Conservation (phyloP, 2,113 vertebrate genomes). For the Strigops habroptila region DNA sequence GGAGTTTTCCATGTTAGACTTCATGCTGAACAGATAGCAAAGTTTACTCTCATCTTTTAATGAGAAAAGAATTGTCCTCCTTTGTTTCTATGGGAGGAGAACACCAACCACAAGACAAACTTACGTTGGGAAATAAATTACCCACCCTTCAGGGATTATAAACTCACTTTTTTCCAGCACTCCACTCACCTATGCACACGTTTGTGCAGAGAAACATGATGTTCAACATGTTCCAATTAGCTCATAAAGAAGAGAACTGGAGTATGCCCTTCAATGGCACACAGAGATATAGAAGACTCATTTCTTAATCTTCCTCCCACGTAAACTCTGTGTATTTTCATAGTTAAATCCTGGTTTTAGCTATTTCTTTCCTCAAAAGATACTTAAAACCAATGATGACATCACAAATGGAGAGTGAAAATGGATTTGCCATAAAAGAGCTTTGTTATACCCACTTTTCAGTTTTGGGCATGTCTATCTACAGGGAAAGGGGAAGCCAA, state of each 20-base stretch:
- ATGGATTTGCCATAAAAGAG: background rate
- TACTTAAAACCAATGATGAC: background rate
- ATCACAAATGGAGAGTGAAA: background rate
- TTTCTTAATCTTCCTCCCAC: background rate
- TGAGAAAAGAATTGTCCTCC: background rate
- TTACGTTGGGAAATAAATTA: background rate
- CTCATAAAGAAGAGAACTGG: background rate
- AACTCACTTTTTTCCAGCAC: background rate
- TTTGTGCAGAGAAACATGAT: rapidly evolving
- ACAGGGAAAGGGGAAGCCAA: background rate
- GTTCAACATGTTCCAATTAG: background rate
- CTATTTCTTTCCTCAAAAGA: background rate
- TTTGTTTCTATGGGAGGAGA: background rate
- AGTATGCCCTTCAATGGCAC: background rate
- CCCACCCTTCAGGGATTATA: background rate
- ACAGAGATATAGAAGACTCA: background rate
- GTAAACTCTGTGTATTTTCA: background rate
- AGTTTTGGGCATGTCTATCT: background rate
- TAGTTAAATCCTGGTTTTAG: background rate
- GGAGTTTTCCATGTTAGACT: background rate
- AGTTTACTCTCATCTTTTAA: background rate
- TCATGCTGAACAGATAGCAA: background rate
- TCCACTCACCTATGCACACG: background rate
- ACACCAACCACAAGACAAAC: background rate
- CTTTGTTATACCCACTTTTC: background rate